Base-by-base conservation (phyloP, 37 sponge, comb jelly and placozoan genomes). In the Cliona cf. orientalis region DNA sequence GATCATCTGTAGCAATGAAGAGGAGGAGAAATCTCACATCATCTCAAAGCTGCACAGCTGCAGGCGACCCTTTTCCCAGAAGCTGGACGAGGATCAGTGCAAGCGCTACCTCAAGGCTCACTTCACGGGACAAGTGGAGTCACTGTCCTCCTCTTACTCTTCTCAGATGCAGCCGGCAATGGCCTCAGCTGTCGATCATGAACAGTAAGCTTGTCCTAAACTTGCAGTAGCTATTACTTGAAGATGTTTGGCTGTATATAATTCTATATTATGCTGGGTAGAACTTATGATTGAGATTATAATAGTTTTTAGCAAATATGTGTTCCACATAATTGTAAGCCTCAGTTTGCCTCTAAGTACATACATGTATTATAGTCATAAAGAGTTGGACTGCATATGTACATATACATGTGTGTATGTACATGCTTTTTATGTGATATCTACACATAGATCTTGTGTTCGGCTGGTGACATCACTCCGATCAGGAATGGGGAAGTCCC, bases 401-500 rank as follows among this genome's bases (percentile, higher is more conserved):
- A 32, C n/a, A n/a, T n/a, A n/a, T n/a, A n/a, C n/a, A n/a, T n/a
- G n/a, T n/a, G n/a, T n/a, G n/a, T n/a, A n/a, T n/a, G n/a, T n/a
- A n/a, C n/a, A n/a, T n/a, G n/a, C n/a, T n/a, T n/a, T n/a, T n/a
- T n/a, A n/a, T n/a, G 2, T 3, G 19, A 28, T 36, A 28, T 29
- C 25, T 7, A 2, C 36, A 42, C 32, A 49, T 39, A 85, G 85
- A 4, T 85, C 85, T 31, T 70, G 85, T 77, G 85, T 85, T 12
- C 29, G 85, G 29, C 59, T 85, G 41, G 85, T 85, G 44, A 58
- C 59, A 5, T 93, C 93, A 39, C 34, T 26, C 37, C 81, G 91
- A 4, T 66, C 90, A 61, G 93, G 90, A 23, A 88, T 93, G 90
- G 93, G 93, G 43, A 93, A 93, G 77, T 85, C 93, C 36, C 82